phyloP scores from a whole-genome alignment of 2,113 vertebrate genomes.

The Jaculus jaculus region DNA sequence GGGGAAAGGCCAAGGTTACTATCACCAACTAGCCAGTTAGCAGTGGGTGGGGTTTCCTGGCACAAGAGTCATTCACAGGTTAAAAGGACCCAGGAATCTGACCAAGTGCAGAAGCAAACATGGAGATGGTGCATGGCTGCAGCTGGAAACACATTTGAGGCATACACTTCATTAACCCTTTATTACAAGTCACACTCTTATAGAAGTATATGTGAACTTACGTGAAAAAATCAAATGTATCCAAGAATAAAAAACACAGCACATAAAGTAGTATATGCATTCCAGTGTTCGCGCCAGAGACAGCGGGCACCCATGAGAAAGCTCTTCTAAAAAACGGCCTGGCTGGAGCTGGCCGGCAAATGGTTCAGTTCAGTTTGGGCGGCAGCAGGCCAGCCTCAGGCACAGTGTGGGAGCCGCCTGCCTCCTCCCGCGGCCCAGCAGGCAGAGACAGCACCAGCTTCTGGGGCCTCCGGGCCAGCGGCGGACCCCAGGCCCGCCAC shows the following conservation, averaged over 20 bases:
- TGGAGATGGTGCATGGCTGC: background rate
- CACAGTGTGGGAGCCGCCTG: slow-evolving; percentile 85
- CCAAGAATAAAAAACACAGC: slow-evolving; percentile 91
- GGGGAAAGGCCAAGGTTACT: background rate
- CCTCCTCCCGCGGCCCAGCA: slow-evolving; percentile 70
- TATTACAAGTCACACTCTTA: slow-evolving; percentile 89
- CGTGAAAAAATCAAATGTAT: slow-evolving; percentile 90
- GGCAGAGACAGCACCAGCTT: slow-evolving; percentile 75
- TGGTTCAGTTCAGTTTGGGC: slow-evolving; percentile 40
- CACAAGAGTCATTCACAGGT: background rate
- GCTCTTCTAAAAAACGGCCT: slow-evolving; percentile 65
- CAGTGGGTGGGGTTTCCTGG: background rate
- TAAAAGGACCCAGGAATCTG: no score
- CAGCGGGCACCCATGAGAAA: slow-evolving; percentile 63
- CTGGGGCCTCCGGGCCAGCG: slow-evolving; percentile 74
- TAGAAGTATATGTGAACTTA: slow-evolving; percentile 88
- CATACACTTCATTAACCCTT: slow-evolving; percentile 80
- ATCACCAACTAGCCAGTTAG: background rate
- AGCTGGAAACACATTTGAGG: slow-evolving; percentile 46
- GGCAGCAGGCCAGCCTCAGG: slow-evolving; percentile 80
- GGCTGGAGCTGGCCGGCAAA: slow-evolving; percentile 20
- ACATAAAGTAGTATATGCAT: slow-evolving; percentile 90
- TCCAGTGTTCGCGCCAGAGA: slow-evolving; percentile 86
- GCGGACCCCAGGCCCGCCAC: slow-evolving; percentile 60
- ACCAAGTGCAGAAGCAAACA: background rate